Evolutionary conservation across 2,113 vertebrate genomes (phyloP), one percentile per base, ranked within the genome.

Genomic region (Ictalurus furcatus): DNA sequence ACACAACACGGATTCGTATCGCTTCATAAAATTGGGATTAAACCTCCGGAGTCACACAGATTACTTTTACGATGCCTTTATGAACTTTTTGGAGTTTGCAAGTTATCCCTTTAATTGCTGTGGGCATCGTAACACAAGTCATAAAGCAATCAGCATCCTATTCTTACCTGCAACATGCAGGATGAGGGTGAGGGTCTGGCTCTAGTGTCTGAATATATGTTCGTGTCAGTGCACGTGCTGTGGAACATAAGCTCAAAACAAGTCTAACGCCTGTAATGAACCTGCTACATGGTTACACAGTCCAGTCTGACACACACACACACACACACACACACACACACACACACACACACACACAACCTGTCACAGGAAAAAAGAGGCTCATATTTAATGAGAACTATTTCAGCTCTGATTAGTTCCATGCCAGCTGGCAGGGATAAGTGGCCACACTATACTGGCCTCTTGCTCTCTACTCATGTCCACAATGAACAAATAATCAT

Each of bases 331-430:
- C 48, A 85, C 69, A 80, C 69, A 69, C 44, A 90, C 83, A 88
- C 83, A 4, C 16, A 89, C 40, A 74, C 73, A 78, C 58, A 85
- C 28, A 88, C 80, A 88, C 52, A 63, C 9, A 85, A 37, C 37
- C 30, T 88, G 80, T 52, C 58, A 69, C 19, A 87, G 58, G 65
- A 76, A 85, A 69, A 90, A 80, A 86, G 92, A 94, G 93, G 93
- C 94, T 92, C 92, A 61, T 90, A 90, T 94, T 93, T 95, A 95
- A 95, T 96, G 95, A 95, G 94, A 95, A 96, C 94, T 94, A 94
- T 91, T 95, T 94, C 93, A 91, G 92, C 88, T 88, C 88, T 93
- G 94, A 95, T 96, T 96, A 96, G 94, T 95, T 95, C 94, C 94
- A 94, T 94, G 94, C 93, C 94, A 91, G 93, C 93, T 95, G 94